phyloP scores from a whole-genome alignment of 2,797 vertebrate genomes.

The Falco concolor region DNA sequence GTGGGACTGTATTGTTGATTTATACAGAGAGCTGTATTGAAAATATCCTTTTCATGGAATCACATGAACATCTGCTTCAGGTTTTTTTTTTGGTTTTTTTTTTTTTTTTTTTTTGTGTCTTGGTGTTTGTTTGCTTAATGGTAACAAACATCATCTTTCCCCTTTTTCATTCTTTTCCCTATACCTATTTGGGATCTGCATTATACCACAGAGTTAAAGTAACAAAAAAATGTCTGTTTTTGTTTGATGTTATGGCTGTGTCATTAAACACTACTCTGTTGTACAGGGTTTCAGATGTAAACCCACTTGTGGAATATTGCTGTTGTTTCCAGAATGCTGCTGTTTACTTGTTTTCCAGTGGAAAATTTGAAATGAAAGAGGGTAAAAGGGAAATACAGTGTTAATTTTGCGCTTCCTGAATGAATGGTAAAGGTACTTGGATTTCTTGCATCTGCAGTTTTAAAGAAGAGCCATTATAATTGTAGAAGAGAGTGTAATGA shows the following conservation, averaged over 20 bases:
- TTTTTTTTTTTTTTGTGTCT: not conserved
- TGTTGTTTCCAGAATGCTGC: not conserved
- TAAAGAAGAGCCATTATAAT: not conserved
- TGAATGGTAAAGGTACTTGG: not conserved
- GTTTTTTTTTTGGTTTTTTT: too few relatives aligned
- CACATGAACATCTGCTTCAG: not conserved
- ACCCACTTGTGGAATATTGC: not conserved
- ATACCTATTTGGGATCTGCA: not conserved
- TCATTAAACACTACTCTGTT: not conserved
- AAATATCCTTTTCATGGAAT: not conserved
- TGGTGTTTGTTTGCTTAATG: not conserved
- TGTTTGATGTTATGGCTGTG: not conserved
- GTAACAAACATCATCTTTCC: not conserved
- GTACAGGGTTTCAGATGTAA: not conserved
- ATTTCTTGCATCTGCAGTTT: not conserved
- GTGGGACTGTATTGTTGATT: not conserved
- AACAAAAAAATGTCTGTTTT: not conserved
- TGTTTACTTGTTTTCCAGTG: not conserved
- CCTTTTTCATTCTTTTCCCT: not conserved
- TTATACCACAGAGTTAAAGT: not conserved
- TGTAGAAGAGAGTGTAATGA: not conserved
- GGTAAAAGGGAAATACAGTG: not conserved
- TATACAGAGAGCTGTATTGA: not conserved
- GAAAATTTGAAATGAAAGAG: not conserved
- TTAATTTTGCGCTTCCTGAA: not conserved